These are phyloP conservation scores for Macrophya alboannulata DNA, from an alignment of 2,888 invertebrate genomes.

Conservation along the genomic window DNA sequence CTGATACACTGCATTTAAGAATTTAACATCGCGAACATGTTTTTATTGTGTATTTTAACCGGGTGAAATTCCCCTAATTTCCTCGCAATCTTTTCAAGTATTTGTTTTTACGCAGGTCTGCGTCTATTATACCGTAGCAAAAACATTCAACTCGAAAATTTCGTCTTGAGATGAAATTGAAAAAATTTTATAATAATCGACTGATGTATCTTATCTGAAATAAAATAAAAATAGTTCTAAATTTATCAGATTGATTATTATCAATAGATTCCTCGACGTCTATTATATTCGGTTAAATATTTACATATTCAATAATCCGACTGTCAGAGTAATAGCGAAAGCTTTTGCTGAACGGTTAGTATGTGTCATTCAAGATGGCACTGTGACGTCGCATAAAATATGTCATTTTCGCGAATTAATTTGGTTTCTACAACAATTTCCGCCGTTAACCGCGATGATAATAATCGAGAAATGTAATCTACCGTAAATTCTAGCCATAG, in stretches of 20 bases:
- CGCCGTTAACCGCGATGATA: conserved; percentile 41
- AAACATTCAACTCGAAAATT: neutral
- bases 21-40: neutral
- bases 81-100: conserved; percentile 11
- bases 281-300: neutral
- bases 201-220: neutral
- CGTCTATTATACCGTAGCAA: neutral
- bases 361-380: conserved; percentile 54
- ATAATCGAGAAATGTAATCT: conserved; percentile 38
- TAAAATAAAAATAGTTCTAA: neutral
- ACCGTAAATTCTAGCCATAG: neutral
- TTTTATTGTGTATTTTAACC: conserved; percentile 8
- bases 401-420: conserved; percentile 57
- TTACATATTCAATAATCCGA: neutral
- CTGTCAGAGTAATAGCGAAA: neutral
- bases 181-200: neutral
- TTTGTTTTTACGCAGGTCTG: conserved; percentile 33
- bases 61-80: conserved; percentile 6
- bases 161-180: neutral
- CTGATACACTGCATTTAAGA: neutral
- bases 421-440: conserved; percentile 32
- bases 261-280: neutral
- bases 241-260: neutral
- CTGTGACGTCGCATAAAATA: conserved; percentile 57
- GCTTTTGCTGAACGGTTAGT: neutral